Conservation (phyloP, 2,888 invertebrate species). For the Amiota communis region DNA sequence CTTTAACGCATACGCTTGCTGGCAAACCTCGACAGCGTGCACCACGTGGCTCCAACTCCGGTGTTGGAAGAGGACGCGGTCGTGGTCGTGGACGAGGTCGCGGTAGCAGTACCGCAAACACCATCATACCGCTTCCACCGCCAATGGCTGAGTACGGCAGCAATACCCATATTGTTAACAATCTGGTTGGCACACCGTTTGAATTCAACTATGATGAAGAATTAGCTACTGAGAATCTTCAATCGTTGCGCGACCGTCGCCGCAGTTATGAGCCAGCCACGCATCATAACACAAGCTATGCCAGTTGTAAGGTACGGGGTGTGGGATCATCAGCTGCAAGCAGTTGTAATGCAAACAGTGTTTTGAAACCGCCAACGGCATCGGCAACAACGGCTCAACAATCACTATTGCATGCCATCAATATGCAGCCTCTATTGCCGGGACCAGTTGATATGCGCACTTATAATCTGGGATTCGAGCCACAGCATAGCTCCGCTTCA, state of each 20-base stretch:
- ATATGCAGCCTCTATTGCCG: constrained; percentile 83
- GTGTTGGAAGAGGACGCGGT: constrained; percentile 62
- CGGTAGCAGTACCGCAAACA: constrained; percentile 62
- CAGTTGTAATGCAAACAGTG: constrained; percentile 29
- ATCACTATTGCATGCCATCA: constrained; percentile 75
- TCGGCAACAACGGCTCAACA: constrained; percentile 40
- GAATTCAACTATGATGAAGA: constrained; percentile 89
- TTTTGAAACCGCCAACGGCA: constrained; percentile 74
- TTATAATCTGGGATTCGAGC: constrained; percentile 77
- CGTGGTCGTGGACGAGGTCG: constrained; percentile 74
- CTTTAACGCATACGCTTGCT: constrained; percentile 64
- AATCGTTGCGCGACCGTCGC: constrained; percentile 85
- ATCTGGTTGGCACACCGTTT: constrained; percentile 89
- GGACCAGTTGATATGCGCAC: constrained; percentile 94
- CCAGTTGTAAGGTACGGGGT: constrained; percentile 65
- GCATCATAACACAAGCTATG: constrained; percentile 48
- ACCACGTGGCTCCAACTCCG: constrained; percentile 66
- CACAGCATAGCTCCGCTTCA: constrained; percentile 73
- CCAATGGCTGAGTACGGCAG: constrained; percentile 73
- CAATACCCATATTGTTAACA: constrained; percentile 79
- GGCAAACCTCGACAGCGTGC: constrained; percentile 71
- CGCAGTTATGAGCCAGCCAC: constrained; percentile 78
- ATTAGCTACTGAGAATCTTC: constrained; percentile 83
- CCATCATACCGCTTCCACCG: constrained; percentile 63
- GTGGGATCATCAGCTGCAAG: constrained; percentile 39